Evolutionary conservation across 2,113 vertebrate genomes (phyloP).

Genomic region (Heterotis niloticus): DNA sequence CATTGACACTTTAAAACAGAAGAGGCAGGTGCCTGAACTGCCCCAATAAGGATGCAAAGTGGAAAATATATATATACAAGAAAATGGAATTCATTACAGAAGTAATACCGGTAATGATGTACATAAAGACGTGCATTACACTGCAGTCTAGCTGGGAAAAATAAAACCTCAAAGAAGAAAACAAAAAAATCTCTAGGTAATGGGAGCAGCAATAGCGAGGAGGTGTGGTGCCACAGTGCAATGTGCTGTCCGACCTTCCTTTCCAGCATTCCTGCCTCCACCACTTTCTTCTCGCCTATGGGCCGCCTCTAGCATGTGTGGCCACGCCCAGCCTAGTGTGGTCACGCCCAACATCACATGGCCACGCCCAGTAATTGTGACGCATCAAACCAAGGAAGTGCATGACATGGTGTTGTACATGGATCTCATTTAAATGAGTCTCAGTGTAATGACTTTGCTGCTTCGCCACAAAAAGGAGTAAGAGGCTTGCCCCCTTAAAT

Average conservation of each 20-base stretch:
- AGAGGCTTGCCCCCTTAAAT: not conserved
- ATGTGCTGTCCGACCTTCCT: slow-evolving; percentile 52
- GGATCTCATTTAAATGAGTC: slow-evolving; percentile 35
- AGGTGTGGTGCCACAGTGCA: slow-evolving; percentile 32
- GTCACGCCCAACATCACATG: slow-evolving; percentile 38
- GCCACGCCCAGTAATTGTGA: slow-evolving; percentile 52
- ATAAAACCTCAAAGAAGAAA: slow-evolving; percentile 19
- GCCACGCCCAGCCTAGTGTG: slow-evolving; percentile 38
- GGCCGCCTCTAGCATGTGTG: slow-evolving; percentile 72
- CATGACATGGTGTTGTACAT: slow-evolving; percentile 62
- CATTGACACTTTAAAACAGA: slow-evolving; percentile 99
- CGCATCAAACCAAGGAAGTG: slow-evolving; percentile 69
- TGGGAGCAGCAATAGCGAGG: not conserved
- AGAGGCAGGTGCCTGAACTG: slow-evolving; percentile 80
- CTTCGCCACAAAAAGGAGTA: not conserved
- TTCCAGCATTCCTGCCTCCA: slow-evolving; percentile 51
- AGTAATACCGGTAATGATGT: slow-evolving; percentile 40
- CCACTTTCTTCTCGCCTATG: slow-evolving; percentile 56
- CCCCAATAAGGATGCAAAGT: slow-evolving; percentile 71
- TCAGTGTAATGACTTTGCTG: slow-evolving; percentile 33
- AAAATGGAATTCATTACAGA: not conserved
- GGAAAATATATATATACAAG: not conserved
- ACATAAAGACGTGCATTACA: slow-evolving; percentile 39
- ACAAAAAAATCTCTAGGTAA: not conserved
- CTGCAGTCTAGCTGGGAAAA: not conserved